Base-by-base conservation (phyloP, 1,140 invertebrate species). In the Aradophagus sp. region DNA sequence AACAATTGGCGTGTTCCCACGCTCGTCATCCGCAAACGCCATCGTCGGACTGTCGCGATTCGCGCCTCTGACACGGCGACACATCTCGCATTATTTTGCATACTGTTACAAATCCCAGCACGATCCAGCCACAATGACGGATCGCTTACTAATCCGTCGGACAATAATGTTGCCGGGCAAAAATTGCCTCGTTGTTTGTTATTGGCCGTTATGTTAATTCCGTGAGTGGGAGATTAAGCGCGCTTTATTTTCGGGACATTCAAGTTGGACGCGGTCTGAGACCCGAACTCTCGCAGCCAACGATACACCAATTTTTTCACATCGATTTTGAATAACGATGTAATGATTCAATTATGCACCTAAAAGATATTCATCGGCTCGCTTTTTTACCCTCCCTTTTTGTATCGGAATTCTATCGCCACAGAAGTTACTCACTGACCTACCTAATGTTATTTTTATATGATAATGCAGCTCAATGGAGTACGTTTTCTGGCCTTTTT, bases 1-100 rank as follows among this genome's bases (percentile, higher is more conserved):
- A 78, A 80, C 79, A 83, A 83, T 84, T 81, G 77, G 50, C 53
- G 31, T 52, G 74, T 77, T 84, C 81, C 73, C 82, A 84, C 81
- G 80, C 47, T 75, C 67, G 78, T 81, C 76, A 77, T 53, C 41
- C 52, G 52, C n/a, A n/a, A n/a, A n/a, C 42, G 56, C 44, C 52
- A 62, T 69, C 56, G 73, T 75, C 73, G 23, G 45, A 53, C 38
- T 58, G 50, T 45, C 32, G 48, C 42, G 23, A 59, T 53, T 63
- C 53, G 50, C 50, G 41, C 52, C 45, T 58, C 32, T 32, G 47
- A 63, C 45, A 27, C 20, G 56, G 13, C 47, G 53, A 14, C 41
- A 31, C 12, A 35, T 55, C 36, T 55, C 39, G 41, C 42, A 42
- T 56, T 47, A 41, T 62, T 62, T 55, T 55, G 34, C 42, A 34